Percentiles rank a stretch among this genome's conserved stretches.
Evolutionary conservation across 2,113 vertebrate genomes (phyloP).

Genomic region (Xyrauchen texanus): DNA sequence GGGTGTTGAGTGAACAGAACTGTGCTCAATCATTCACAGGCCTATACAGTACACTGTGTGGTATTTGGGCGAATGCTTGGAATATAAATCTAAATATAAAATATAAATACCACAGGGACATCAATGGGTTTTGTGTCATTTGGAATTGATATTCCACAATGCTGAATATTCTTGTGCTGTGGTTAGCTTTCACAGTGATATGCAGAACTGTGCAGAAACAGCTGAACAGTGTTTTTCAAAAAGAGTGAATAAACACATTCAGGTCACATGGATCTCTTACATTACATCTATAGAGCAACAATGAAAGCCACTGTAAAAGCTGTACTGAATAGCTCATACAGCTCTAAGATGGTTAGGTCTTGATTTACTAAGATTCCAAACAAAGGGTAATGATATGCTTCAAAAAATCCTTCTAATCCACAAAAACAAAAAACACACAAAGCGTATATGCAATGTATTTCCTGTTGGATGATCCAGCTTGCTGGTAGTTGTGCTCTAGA

Average conservation of each 20-base stretch:
- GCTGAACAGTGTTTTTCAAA: background rate
- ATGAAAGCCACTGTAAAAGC: background rate
- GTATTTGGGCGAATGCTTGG: background rate
- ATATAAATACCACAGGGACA: background rate
- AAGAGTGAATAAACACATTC: background rate
- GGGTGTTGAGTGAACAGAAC: background rate
- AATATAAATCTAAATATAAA: background rate
- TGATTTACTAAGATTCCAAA: too few species aligned
- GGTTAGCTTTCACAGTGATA: background rate
- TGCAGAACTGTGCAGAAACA: conserved; percentile 9
- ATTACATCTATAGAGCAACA: background rate
- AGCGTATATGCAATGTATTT: too few species aligned
- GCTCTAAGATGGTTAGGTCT: too few species aligned
- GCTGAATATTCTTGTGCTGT: background rate
- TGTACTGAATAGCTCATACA: too few species aligned
- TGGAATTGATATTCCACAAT: background rate
- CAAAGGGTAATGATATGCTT: too few species aligned
- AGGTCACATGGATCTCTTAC: background rate
- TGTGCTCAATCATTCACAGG: background rate
- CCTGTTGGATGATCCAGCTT: too few species aligned
- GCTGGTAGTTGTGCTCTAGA: too few species aligned
- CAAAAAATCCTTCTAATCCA: too few species aligned
- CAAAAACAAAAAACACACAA: too few species aligned
- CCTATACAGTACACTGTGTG: background rate
- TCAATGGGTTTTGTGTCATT: background rate